Percentiles rank a stretch among this genome's conserved stretches.
Evolutionary conservation across 2,888 invertebrate genomes (phyloP).

Genomic region (Alloplasta piceator): DNA sequence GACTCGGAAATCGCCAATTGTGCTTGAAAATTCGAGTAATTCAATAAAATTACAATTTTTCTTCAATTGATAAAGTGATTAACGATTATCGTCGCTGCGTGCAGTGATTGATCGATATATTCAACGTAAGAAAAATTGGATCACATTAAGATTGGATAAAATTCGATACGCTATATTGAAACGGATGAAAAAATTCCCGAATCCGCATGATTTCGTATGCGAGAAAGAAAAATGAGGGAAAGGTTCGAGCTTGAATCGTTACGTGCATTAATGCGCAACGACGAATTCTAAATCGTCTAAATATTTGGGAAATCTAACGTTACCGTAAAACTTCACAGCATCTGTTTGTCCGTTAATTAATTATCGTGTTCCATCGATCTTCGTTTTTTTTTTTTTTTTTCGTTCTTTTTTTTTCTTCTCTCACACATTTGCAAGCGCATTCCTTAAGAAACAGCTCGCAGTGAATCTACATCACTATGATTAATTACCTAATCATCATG

Average conservation of each 20-base stretch:
- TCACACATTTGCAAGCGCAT: slow-evolving; percentile 13
- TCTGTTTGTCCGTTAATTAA: slow-evolving; percentile 68
- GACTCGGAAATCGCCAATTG: slow-evolving; percentile 68
- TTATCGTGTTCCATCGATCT: slow-evolving; percentile 68
- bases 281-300: slow-evolving; percentile 64
- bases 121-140: slow-evolving; percentile 20
- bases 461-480: slow-evolving; percentile 31
- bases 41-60: slow-evolving; percentile 15
- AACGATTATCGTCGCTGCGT: neutral
- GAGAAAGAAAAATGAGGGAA: slow-evolving; percentile 62
- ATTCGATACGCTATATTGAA: slow-evolving; percentile 9
- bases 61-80: neutral
- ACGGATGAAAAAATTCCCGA: slow-evolving; percentile 60
- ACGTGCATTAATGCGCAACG: slow-evolving; percentile 60
- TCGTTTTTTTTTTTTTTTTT: slow-evolving; percentile 53
- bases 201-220: slow-evolving; percentile 62
- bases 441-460: slow-evolving; percentile 43
- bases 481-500: slow-evolving; percentile 31
- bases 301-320: slow-evolving; percentile 73
- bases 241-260: slow-evolving; percentile 75
- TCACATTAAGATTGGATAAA: slow-evolving; percentile 14
- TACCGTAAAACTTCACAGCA: slow-evolving; percentile 74
- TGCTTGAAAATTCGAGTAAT: slow-evolving; percentile 6
- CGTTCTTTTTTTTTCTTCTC: slow-evolving; percentile 54
- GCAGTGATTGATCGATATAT: slow-evolving; percentile 1